Evolutionary conservation across 2,888 invertebrate species (phyloP), one percentile per base, ranked within the genome.

Genomic region (Melieria picta): DNA sequence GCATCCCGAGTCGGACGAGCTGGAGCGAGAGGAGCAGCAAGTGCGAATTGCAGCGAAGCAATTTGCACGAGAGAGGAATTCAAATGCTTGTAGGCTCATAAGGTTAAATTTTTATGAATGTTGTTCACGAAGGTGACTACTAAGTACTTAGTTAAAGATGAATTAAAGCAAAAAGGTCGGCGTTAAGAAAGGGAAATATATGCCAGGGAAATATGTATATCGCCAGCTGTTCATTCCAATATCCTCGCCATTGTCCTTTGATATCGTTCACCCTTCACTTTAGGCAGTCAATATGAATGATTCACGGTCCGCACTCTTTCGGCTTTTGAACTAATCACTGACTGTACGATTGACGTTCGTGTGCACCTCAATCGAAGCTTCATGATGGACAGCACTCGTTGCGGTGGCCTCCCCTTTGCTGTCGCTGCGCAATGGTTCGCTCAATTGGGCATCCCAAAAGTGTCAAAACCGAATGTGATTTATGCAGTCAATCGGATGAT

Each of bases 401-500:
- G 50, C 50, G 3, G 2, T n/a, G 61, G 11, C 11, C 47, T 45
- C 16, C 30, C 48, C 10, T 11, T 46, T 61, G 46, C 61, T 61
- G 61, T 7, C 45, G 61, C 45, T 61, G 30, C 30, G 30, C 30
- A 30, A 30, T 30, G 30, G 30, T 30, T 42, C 42, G 61, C 46
- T 61, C 61, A 61, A 61, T 61, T 45, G 61, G 45, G 61, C 45
- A 83, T 83, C 80, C 83, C 82, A 80, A 83, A 83, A 81, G 83
- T 84, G 83, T 84, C 83, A 83, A 83, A 81, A 79, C 80, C 78
- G 78, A 79, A 80, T 79, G 82, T 84, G 84, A 83, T 83, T 83
- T 83, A 83, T 83, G 83, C 84, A 81, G 83, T 83, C 80, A 77
- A 80, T 79, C 81, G 82, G 79, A 84, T 84, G 84, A 83, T 83